Base-by-base conservation (phyloP, 2,797 vertebrate species). In the Spinus pinus region DNA sequence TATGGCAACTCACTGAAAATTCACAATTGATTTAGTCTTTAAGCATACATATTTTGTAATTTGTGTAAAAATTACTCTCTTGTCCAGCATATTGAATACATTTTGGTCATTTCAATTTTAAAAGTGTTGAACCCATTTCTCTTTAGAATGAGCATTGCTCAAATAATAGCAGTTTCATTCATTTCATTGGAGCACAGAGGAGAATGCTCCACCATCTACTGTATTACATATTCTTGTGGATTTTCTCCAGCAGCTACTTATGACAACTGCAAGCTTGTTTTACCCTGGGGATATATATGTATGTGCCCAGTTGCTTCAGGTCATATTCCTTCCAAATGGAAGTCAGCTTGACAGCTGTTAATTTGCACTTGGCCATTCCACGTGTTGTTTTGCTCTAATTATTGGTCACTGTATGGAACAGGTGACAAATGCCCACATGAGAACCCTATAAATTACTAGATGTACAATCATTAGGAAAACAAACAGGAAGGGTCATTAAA, bases 391-490 rank as follows among this genome's bases (percentile, higher is more conserved):
- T 83, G 77, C 81, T 61, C 17, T 95, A 94, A 95, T 88, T 83
- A 70, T 51, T 93, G 95, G 69, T 93, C 86, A 85, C 35, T 85
- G 62, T 47, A 80, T 62, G 73, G 81, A 94, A 93, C 56, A 89
- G 84, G 89, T 97, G 91, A 94, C 93, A 93, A 54, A 91, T 85
- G 50, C 41, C 60, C 95, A 81, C 86, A 80, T 46, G 75, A 96
- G 74, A 95, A 95, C 72, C 12, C 60, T 91, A 80, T 66, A 65
- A 61, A 85, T 87, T 65, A 87, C 69, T 66, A 50, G 54, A 73
- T 65, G 16, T 83, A 72, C 14, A 44, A 50, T 88, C 80, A 51
- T 88, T 65, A 82, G 49, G 84, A 89, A 96, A 91, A 91, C 66
- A 92, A 88, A 46, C 77, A 93, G 49, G 25, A 66, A 41, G 49